Evolutionary conservation across 2,113 vertebrate species (phyloP).

Genomic region (Notarius quadriscutis): DNA sequence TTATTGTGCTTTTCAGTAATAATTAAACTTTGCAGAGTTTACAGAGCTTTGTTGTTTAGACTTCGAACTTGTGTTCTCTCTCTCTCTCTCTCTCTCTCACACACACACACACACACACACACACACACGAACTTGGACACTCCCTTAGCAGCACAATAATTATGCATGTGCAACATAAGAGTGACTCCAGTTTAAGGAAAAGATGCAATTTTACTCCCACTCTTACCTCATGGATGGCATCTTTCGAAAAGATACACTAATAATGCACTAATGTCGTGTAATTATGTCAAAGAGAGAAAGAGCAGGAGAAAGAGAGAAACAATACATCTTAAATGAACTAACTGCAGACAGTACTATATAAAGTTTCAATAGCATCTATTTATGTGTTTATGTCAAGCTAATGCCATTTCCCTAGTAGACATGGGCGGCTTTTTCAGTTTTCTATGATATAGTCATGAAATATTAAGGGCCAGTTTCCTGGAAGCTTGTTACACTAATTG

Average conservation of each 20-base stretch:
- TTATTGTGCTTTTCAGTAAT: slow-evolving; percentile 39
- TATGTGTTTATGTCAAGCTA: neutral
- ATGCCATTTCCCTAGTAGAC: slow-evolving; percentile 12
- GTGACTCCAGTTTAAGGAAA: slow-evolving; percentile 16
- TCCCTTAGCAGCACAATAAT: neutral
- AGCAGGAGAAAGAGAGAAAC: neutral
- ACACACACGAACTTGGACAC: neutral
- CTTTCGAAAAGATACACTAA: slow-evolving; percentile 11
- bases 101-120: slow-evolving; percentile 27
- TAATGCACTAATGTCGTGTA: slow-evolving; percentile 21
- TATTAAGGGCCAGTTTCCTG: slow-evolving; percentile 31
- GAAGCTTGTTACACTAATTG: slow-evolving; percentile 33
- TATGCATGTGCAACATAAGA: slow-evolving; percentile 6
- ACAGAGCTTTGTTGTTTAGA: neutral
- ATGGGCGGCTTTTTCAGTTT: slow-evolving; percentile 3
- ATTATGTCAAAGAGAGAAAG: slow-evolving; percentile 7
- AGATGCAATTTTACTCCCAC: slow-evolving; percentile 22
- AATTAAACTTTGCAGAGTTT: slow-evolving; percentile 33
- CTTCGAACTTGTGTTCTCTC: slow-evolving; percentile 37
- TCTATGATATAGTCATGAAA: slow-evolving; percentile 19
- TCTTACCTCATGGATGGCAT: slow-evolving; percentile 19
- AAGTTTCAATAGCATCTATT: slow-evolving; percentile 7
- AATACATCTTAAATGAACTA: slow-evolving; percentile 4
- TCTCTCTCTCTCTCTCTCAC: slow-evolving; percentile 26
- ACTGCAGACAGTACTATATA: slow-evolving; percentile 4